Base-by-base conservation (phyloP, 2,113 vertebrate genomes). In the Chaenocephalus aceratus region DNA sequence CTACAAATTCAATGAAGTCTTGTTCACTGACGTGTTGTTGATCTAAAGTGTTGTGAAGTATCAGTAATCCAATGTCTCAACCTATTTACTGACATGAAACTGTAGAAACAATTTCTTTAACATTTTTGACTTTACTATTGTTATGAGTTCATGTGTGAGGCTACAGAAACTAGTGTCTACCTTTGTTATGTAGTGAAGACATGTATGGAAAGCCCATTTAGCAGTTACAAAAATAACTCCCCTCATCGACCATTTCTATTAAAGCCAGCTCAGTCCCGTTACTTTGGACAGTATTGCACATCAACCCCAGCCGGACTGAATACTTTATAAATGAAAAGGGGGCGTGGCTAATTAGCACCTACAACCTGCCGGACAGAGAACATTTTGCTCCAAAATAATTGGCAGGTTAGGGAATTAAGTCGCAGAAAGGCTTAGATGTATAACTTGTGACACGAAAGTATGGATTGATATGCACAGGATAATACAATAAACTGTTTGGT, bases 201-300 rank as follows among this genome's bases (percentile, higher is more conserved):
- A 56, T 82, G 79, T 75, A 91, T 76, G 72, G 75, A 57, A 18
- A 71, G 68, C 46, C 86, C 77, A 72, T 79, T 46, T 52, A 54
- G 46, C 69, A 76, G 68, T 89, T 87, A 82, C 51, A 48, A 86
- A 90, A 2, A 30, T 8, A 15, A 54, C 66, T 77, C 49, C 92
- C 82, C 86, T 85, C 80, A 82, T 92, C 74, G 83, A 90, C 89
- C 91, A 79, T 77, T 90, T 89, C 77, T 62, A 72, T 93, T 89
- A 93, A 94, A 94, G 93, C 91, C 91, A 92, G 84, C 75, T 89
- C 62, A 75, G 48, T 53, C 44, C 10, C 7, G 13, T 36, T 9
- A 15, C 3, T 45, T 49, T 8, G 30, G n/a, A 46, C 7, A 30
- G 6, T 46, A 64, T n/a, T 51, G 18, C 45, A 11, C 13, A 44